These are phyloP conservation scores for Phacellophora camtschatica DNA, from an alignment of 30 jellyfish, hydroid and myxozoan genomes.

Conservation along the genomic window DNA sequence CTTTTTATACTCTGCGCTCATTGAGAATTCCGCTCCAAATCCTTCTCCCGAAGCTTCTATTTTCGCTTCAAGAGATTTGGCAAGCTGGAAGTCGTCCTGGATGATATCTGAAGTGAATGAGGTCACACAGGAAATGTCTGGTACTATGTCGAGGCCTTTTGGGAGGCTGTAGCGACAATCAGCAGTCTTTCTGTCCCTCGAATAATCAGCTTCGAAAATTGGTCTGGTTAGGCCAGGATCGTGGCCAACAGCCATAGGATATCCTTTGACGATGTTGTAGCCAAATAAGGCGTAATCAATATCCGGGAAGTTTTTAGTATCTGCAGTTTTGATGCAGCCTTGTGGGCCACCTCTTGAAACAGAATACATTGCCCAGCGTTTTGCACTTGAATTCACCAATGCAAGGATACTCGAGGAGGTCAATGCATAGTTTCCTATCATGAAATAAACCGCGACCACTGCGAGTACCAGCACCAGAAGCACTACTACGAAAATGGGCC, in stretches of 20 bases:
- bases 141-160: conserved; percentile 51
- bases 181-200: conserved; percentile 21
- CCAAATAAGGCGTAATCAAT: conserved; percentile 73
- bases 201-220: conserved; percentile 45
- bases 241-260: conserved; percentile 67
- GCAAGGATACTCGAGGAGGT: not conserved
- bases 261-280: conserved; percentile 45
- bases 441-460: not conserved
- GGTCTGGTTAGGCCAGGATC: conserved; percentile 79
- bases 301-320: conserved; percentile 54
- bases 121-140: conserved; percentile 66
- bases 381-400: not conserved
- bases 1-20: conserved; percentile 38
- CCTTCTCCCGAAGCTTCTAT: conserved; percentile 62
- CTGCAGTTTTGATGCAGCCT: not conserved
- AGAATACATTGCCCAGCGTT: too few species aligned
- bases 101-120: conserved; percentile 44
- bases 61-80: conserved; percentile 14
- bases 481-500: not conserved
- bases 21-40: conserved; percentile 66
- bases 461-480: not conserved
- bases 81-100: conserved; percentile 34
- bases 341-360: too few species aligned
- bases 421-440: not conserved
- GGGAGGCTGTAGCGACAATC: conserved; percentile 66